These are phyloP conservation scores for Hipposideros larvatus DNA, from an alignment of 2,797 vertebrate species.

Conservation along the genomic window DNA sequence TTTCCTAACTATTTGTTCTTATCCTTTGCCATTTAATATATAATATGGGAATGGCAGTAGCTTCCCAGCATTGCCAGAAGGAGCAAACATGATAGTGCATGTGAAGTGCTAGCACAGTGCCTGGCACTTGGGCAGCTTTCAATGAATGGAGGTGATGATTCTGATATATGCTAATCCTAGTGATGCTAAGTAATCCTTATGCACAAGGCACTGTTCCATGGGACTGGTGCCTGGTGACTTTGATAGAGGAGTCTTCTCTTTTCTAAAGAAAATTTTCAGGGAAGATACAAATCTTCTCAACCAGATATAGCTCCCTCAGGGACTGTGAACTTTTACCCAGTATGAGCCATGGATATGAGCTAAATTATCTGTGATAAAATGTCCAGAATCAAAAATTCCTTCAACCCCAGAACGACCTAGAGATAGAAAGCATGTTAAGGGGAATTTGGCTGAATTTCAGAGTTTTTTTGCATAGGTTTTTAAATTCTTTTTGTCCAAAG, in stretches of 20 bases:
- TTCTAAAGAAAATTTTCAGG: conserved; percentile 37
- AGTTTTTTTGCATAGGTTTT: neutral
- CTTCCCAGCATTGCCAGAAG: neutral
- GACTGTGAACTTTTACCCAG: conserved; percentile 6
- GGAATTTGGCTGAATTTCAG: conserved; percentile 52
- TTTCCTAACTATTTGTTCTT: neutral
- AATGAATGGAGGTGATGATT: neutral
- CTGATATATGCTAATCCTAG: neutral
- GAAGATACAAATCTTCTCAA: neutral
- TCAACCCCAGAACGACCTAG: neutral
- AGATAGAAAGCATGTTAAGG: conserved; percentile 46
- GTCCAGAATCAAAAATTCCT: conserved; percentile 59
- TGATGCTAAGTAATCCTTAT: neutral
- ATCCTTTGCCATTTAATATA: neutral
- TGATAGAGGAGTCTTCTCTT: neutral
- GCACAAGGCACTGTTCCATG: neutral
- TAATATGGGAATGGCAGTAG: neutral
- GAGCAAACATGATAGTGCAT: neutral
- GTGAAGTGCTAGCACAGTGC: neutral
- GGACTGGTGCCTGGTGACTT: neutral
- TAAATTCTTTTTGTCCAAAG: neutral
- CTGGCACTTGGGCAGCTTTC: neutral
- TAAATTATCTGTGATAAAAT: conserved; percentile 64
- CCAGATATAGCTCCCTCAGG: neutral
- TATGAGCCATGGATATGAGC: neutral